Conservation (phyloP, 2,113 vertebrate genomes). For the Oryzias woworae region DNA sequence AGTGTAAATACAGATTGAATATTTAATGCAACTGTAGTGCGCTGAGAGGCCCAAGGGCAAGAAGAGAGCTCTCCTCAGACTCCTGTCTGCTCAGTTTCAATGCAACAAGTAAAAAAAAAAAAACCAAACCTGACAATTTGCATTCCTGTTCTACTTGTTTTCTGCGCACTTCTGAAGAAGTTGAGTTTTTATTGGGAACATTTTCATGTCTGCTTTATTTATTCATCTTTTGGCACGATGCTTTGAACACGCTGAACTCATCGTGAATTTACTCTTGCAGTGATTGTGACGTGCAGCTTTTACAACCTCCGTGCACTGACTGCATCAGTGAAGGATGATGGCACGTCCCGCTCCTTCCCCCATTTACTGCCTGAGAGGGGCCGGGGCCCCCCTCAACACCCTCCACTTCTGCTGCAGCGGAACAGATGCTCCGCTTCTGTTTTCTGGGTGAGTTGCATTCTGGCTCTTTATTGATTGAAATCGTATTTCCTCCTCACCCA, state of each 20-base stretch:
- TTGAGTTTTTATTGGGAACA: not conserved
- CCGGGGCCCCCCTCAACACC: constrained; percentile 80
- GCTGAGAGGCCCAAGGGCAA: constrained; percentile 30
- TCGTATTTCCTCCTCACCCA: too few species aligned
- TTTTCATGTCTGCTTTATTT: not conserved
- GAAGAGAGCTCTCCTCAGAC: constrained; percentile 1
- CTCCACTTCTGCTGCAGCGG: constrained; percentile 81
- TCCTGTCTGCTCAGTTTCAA: constrained; percentile 26
- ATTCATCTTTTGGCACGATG: not conserved
- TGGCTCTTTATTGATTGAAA: not conserved
- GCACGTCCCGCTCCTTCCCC: constrained; percentile 82
- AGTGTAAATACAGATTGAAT: constrained; percentile 47
- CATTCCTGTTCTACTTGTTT: not conserved
- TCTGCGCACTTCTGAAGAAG: not conserved
- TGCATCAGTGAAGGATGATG: constrained; percentile 62
- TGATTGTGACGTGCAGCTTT: not conserved
- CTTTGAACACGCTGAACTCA: not conserved
- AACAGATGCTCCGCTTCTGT: constrained; percentile 76
- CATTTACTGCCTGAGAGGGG: constrained; percentile 86
- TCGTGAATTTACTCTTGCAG: constrained; percentile 10
- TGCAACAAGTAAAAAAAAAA: constrained; percentile 11
- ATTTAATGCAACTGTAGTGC: constrained; percentile 29
- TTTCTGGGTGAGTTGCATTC: constrained; percentile 85
- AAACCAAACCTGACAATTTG: not conserved
- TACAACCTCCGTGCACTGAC: not conserved